phyloP scores from a whole-genome alignment of 2,797 vertebrate species.

The Champsocephalus gunnari region DNA sequence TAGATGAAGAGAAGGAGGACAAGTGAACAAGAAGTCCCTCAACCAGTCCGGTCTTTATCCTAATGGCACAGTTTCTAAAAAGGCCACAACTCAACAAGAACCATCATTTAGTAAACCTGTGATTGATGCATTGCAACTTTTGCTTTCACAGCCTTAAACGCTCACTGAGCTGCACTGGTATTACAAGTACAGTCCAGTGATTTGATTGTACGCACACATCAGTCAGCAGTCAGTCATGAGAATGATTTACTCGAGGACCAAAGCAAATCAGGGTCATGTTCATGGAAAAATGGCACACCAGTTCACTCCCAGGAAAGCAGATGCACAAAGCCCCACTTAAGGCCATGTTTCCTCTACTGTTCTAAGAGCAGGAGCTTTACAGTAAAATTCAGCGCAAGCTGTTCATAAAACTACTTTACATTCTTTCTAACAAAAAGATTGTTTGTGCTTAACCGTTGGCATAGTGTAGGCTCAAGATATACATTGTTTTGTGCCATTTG shows the following conservation, averaged over 20 bases:
- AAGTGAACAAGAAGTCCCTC: not conserved
- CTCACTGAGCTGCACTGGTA: not conserved
- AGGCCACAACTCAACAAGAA: not conserved
- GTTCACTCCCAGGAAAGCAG: conserved; percentile 21
- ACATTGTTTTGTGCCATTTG: not conserved
- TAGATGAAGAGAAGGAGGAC: not conserved
- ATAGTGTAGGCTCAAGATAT: not conserved
- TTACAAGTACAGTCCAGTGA: conserved; percentile 16
- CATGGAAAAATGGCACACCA: conserved; percentile 18
- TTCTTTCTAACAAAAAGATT: conserved; percentile 11
- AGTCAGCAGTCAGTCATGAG: conserved; percentile 28
- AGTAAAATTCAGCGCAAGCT: conserved; percentile 26
- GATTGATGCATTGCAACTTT: conserved; percentile 9
- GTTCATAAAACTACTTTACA: conserved; percentile 33
- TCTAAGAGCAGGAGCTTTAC: conserved; percentile 18
- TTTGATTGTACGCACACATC: conserved; percentile 40
- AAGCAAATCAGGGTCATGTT: conserved; percentile 22
- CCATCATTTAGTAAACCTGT: not conserved
- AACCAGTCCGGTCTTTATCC: not conserved
- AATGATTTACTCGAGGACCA: conserved; percentile 13
- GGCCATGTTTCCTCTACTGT: conserved; percentile 8
- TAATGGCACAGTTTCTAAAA: not conserved
- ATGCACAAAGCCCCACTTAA: conserved; percentile 13
- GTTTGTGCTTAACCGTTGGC: not conserved
- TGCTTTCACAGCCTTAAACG: not conserved